Percentiles rank a stretch among this genome's conserved stretches.
Conservation (phyloP, 2,797 vertebrate species). For the Okamejei kenojei region DNA sequence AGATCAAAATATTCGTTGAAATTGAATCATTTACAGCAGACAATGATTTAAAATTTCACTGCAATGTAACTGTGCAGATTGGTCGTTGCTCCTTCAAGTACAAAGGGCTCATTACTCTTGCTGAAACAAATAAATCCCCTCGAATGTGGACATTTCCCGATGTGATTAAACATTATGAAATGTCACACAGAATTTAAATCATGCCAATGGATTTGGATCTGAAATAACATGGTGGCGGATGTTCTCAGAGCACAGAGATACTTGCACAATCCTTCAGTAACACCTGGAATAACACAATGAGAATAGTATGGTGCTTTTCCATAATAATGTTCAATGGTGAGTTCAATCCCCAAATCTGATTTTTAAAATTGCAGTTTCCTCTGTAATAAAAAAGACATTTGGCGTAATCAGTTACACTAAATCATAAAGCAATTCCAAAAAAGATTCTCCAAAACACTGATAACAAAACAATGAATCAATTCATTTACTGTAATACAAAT, state of each 20-base stretch:
- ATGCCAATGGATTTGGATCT: not conserved
- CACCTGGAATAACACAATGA: not conserved
- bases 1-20: not conserved
- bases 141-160: not conserved
- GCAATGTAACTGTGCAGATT: not conserved
- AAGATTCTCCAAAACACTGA: not conserved
- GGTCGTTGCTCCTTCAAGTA: not conserved
- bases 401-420: not conserved
- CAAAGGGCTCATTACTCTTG: not conserved
- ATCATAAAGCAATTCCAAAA: not conserved
- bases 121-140: not conserved
- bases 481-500: not conserved
- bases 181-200: not conserved
- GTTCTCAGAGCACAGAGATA: not conserved
- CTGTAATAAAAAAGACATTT: not conserved
- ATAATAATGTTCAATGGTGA: not conserved
- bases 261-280: not conserved
- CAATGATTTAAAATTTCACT: not conserved
- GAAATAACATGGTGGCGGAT: not conserved
- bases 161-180: conserved; percentile 1
- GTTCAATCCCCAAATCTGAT: not conserved
- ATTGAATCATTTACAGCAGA: not conserved
- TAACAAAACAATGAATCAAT: not conserved
- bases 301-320: not conserved
- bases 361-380: not conserved